Base-by-base conservation (phyloP, 1,140 invertebrate genomes). In the Brachionus rotundiformis region DNA sequence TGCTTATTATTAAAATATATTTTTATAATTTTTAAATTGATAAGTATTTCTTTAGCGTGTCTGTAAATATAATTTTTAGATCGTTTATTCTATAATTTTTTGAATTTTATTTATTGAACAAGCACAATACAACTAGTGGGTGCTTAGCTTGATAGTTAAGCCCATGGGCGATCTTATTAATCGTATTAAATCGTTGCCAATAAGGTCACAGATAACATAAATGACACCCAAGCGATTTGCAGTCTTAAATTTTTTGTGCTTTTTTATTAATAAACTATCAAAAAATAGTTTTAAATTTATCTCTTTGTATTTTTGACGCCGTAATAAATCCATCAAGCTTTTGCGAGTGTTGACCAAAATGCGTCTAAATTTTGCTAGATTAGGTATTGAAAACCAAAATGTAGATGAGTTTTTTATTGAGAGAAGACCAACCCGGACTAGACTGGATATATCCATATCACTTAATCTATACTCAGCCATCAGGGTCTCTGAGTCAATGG, bases 311-410 rank as follows among this genome's bases (percentile, higher is more conserved):
- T 54, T 59, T 27, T 79, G 47, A 19, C 59, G 49, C 3, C 23
- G 13, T n/a, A 79, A 41, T 3, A 79, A 25, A 19, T 79, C 76
- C 4, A 79, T 13, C 7, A 79, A 16, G 25, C 47, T 59, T 39
- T 63, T 54, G 23, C 76, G 16, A 23, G 76, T 63, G 13, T 1
- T 3, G 1, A 33, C 23, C 33, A 79, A 41, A 19, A 59, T 54
- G 7, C 59, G 27, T 8, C 47, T 79, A 41, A 79, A 79, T 39
- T 54, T 59, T 16, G 47, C 76, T 19, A 79, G 16, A 79, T 79
- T 79, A 2, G 76, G 76, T 29, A 79, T 33, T 4, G 76, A 79
- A 19, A 79, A 79, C 76, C 76, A 79, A 79, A 79, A 79, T 25
- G n/a, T 16, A 11, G 47, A 63, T 10, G 76, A 31, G 27, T 79